A percentile compares a stretch with the other conserved stretches of the same genome.
Evolutionary conservation across 2,888 invertebrate genomes (phyloP).

Genomic region (Pinctada fucata): DNA sequence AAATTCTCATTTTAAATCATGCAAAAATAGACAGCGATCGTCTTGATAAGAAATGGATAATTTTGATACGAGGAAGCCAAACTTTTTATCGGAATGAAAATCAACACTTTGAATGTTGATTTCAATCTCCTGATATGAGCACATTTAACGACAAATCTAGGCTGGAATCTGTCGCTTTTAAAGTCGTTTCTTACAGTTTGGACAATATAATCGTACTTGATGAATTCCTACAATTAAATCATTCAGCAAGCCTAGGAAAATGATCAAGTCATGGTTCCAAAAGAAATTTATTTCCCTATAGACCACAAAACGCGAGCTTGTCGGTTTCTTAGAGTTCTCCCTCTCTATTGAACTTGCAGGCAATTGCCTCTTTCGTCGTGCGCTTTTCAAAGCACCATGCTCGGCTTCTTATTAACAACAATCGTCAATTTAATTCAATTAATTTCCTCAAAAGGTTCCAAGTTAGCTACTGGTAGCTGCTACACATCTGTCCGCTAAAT

Average conservation of each 20-base stretch:
- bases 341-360: constrained; percentile 8
- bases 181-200: background rate
- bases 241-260: constrained; percentile 25
- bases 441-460: constrained; percentile 38
- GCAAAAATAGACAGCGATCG: too few species aligned
- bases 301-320: background rate
- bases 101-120: background rate
- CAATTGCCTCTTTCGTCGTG: constrained; percentile 19
- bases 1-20: too few species aligned
- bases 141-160: background rate
- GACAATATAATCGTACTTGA: background rate
- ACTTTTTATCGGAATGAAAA: background rate
- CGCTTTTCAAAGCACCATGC: constrained; percentile 16
- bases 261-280: constrained; percentile 20
- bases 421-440: constrained; percentile 43
- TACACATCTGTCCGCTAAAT: constrained; percentile 42
- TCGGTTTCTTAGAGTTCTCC: background rate
- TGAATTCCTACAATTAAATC: constrained; percentile 39
- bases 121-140: background rate
- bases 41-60: too few species aligned
- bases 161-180: background rate
- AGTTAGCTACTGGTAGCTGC: constrained; percentile 23
- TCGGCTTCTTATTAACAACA: constrained; percentile 33
- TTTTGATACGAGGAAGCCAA: too few species aligned
- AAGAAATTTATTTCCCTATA: constrained; percentile 27